Conservation (phyloP, 2,888 invertebrate species). For the Osmoderma eremita region DNA sequence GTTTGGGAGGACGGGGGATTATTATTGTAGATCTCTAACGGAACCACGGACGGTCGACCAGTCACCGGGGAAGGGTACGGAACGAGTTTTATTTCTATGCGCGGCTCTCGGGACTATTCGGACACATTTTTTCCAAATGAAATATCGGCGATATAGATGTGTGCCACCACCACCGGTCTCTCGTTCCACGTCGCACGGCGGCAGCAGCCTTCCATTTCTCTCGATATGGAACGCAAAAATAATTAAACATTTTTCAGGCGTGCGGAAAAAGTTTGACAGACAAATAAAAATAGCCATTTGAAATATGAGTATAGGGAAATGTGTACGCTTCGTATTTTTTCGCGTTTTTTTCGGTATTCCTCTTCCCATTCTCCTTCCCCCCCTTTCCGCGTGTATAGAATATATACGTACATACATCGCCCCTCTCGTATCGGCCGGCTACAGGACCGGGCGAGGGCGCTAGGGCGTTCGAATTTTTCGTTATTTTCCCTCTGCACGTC, state of each 20-base stretch:
- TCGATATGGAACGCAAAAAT: slow-evolving; percentile 66
- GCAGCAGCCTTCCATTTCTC: slow-evolving; percentile 57
- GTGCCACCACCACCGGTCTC: slow-evolving; percentile 38
- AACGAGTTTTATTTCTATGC: slow-evolving; percentile 6
- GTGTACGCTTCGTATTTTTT: slow-evolving; percentile 54
- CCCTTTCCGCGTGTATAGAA: neutral
- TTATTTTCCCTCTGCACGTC: slow-evolving; percentile 49
- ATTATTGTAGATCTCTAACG: too few relatives aligned
- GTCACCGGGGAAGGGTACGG: slow-evolving; percentile 7
- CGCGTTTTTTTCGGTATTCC: slow-evolving; percentile 38
- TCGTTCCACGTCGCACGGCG: slow-evolving; percentile 43
- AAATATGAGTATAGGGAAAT: slow-evolving; percentile 64
- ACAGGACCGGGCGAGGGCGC: slow-evolving; percentile 48
- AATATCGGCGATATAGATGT: slow-evolving; percentile 65
- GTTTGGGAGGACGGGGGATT: slow-evolving; percentile 44
- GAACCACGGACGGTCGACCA: neutral
- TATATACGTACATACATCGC: slow-evolving; percentile 15
- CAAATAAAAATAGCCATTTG: slow-evolving; percentile 66
- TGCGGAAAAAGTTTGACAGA: slow-evolving; percentile 66
- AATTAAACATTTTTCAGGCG: slow-evolving; percentile 67
- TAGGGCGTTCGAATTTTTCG: slow-evolving; percentile 52
- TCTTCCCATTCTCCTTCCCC: too few relatives aligned
- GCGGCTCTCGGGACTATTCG: slow-evolving; percentile 56
- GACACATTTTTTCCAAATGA: slow-evolving; percentile 64
- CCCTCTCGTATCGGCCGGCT: slow-evolving; percentile 25